Evolutionary conservation across 1,140 invertebrate species (phyloP).

Genomic region (Drosophila malerkotliana): DNA sequence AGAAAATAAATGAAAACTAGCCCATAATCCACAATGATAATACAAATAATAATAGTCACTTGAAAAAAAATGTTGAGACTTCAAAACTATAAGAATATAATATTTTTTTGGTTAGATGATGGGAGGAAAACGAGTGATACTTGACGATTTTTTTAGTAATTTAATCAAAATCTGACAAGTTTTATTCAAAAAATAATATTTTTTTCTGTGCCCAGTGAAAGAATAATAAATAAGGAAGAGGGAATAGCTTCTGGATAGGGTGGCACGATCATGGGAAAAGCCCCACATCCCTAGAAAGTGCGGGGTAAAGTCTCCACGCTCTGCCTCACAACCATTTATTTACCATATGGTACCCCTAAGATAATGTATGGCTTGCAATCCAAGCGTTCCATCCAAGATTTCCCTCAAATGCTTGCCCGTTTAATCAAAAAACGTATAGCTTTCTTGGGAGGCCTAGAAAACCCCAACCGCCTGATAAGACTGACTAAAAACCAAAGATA

Average conservation of each 20-base stretch:
- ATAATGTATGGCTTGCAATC: background rate
- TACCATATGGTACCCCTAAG: conserved; percentile 16
- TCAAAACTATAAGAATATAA: background rate
- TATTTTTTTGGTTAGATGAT: background rate
- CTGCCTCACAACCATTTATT: conserved; percentile 21
- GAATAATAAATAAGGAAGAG: conserved; percentile 1
- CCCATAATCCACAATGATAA: conserved; percentile 55
- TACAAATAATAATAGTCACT: conserved; percentile 51
- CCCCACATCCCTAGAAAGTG: conserved; percentile 20
- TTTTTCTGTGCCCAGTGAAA: conserved; percentile 7
- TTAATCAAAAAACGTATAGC: conserved; percentile 23
- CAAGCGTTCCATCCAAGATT: conserved; percentile 14
- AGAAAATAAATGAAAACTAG: conserved; percentile 43
- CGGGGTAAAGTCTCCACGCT: conserved; percentile 9
- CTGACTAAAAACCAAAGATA: conserved; percentile 7
- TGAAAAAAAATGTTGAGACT: conserved; percentile 20
- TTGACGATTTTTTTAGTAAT: too few species aligned
- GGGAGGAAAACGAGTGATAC: too few species aligned
- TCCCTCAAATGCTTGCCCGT: conserved; percentile 37
- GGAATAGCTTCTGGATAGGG: background rate
- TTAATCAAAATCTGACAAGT: too few species aligned
- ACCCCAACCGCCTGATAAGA: background rate
- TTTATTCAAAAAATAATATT: conserved; percentile 4
- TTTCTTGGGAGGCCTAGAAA: background rate
- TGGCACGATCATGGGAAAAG: conserved; percentile 5